These are phyloP conservation scores for Tetragnatha montana DNA, from an alignment of 2,888 invertebrate species.

Conservation along the genomic window DNA sequence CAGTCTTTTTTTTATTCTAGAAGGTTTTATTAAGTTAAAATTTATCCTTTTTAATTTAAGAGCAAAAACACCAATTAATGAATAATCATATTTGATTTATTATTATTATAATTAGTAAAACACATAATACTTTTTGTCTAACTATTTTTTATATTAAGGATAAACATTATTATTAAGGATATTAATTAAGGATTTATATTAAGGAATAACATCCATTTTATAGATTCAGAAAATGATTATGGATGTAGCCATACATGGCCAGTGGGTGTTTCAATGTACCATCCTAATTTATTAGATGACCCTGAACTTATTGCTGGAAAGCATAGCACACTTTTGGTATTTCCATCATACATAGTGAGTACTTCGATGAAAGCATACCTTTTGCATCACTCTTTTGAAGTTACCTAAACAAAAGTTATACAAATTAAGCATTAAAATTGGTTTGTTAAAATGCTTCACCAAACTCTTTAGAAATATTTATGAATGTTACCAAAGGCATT, in stretches of 20 bases:
- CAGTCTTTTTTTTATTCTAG: too few species aligned
- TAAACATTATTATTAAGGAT: too few species aligned
- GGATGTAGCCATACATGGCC: conserved; percentile 26
- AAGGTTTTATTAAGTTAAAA: background rate
- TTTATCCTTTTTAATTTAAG: background rate
- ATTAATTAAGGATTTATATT: too few species aligned
- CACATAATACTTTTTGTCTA: too few species aligned
- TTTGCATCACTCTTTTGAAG: background rate
- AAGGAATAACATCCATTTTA: background rate
- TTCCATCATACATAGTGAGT: conserved; percentile 78
- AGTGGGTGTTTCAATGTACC: conserved; percentile 44
- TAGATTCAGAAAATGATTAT: conserved; percentile 49
- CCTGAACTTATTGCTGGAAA: conserved; percentile 80
- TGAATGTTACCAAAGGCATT: background rate
- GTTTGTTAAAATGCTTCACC: background rate
- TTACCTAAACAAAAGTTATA: background rate
- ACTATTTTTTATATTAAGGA: too few species aligned
- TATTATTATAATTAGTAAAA: background rate
- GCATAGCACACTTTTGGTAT: conserved; percentile 78
- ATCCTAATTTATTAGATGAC: conserved; percentile 88
- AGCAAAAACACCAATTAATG: too few species aligned
- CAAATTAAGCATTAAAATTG: too few species aligned
- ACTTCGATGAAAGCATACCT: too few species aligned
- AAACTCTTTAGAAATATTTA: background rate
- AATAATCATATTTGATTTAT: background rate